Evolutionary conservation across 2,888 invertebrate genomes (phyloP).

Genomic region (Micropterix aruncella): DNA sequence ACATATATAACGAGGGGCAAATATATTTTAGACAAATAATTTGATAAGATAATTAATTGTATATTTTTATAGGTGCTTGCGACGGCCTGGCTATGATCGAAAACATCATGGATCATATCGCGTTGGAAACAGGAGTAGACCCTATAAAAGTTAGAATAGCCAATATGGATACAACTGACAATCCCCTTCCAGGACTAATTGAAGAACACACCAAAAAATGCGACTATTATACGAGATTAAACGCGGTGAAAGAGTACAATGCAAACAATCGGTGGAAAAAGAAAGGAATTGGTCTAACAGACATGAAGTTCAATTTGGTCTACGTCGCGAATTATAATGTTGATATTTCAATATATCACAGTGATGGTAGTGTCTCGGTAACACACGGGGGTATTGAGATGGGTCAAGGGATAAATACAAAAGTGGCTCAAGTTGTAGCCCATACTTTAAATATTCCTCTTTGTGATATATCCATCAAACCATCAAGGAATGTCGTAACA

Average conservation of each 20-base stretch:
- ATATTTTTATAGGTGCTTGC: constrained; percentile 25
- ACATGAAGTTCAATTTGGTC: constrained; percentile 48
- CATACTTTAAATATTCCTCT: constrained; percentile 54
- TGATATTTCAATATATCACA: constrained; percentile 49
- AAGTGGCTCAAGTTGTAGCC: constrained; percentile 64
- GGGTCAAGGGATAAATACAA: constrained; percentile 72
- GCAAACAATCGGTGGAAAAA: constrained; percentile 63
- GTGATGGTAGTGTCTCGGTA: constrained; percentile 55
- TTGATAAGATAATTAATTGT: background rate
- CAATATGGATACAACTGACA: constrained; percentile 30
- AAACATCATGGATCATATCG: constrained; percentile 54
- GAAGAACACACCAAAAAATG: constrained; percentile 40
- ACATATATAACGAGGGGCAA: too few species aligned
- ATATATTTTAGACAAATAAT: background rate
- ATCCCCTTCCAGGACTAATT: constrained; percentile 31
- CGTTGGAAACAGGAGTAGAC: constrained; percentile 37
- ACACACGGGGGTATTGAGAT: constrained; percentile 56
- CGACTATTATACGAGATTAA: constrained; percentile 35
- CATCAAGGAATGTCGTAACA: constrained; percentile 33
- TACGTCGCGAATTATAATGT: constrained; percentile 42
- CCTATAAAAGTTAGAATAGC: constrained; percentile 39
- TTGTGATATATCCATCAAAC: constrained; percentile 42
- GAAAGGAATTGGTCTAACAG: constrained; percentile 45
- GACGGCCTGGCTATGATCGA: constrained; percentile 45
- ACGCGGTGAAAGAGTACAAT: constrained; percentile 31